Evolutionary conservation across 1,140 invertebrate genomes (phyloP), one percentile per base, ranked within the genome.

Genomic region (Trichonephila clavipes): DNA sequence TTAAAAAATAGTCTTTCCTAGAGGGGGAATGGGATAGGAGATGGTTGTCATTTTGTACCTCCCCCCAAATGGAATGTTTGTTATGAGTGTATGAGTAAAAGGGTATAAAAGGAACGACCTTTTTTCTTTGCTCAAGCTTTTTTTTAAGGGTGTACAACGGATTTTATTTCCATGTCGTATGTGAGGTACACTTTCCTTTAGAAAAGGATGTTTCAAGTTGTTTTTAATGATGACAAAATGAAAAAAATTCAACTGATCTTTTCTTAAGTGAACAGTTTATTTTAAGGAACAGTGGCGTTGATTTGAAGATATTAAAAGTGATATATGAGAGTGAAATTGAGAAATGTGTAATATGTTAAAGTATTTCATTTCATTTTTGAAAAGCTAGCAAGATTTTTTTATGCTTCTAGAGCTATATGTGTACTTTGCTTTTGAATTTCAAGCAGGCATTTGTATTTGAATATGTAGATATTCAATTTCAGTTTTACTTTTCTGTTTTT

Each of bases 61-160:
- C 58, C n/a, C 82, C 58, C 16, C 21, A 85, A 85, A 85, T 85
- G 82, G 82, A 85, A 85, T 85, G 82, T 85, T 85, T 85, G 82
- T 85, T 85, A 59, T 85, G 58, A 58, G 82, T 58, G 82, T 58
- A 85, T 59, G 82, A 85, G 82, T 58, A 85, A 58, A 59, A 59
- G 82, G 81, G 82, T 58, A 85, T 59, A 51, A 82, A 82, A 82
- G 34, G 81, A 82, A 59, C 82, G 58, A 85, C 51, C 82, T 58
- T 85, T 40, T 59, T 85, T 85, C 58, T n/a, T 58, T 85, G 21
- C 58, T n/a, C 21, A 19, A 85, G 8, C 21, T 24, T n/a, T 24
- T 85, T 85, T 51, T 83, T 85, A 14, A 51, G 58, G 0, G 18
- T 34, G 18, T 34, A 16, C 16, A 18, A 19, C 72, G 72, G 66